Evolutionary conservation across 2,113 vertebrate genomes (phyloP), one percentile per base, ranked within the genome.

Genomic region (Mesocricetus auratus): DNA sequence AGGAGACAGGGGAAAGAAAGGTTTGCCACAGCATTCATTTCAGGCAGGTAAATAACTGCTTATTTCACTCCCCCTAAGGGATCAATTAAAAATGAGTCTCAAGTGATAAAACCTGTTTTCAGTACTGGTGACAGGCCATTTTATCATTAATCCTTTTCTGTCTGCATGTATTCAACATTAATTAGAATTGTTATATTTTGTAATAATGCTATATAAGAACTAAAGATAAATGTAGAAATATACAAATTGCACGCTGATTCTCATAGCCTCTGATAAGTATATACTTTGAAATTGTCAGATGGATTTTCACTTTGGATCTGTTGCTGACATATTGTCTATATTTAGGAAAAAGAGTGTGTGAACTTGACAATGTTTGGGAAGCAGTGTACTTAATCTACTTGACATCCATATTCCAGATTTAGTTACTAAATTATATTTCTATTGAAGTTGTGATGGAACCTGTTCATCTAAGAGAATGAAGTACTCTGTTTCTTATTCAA

Each of bases 1-100:
- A 97, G 94, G 85, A 86, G 97, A 36, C 74, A 95, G 3, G 16
- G 3, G 95, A 94, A 94, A 79, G 9, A 81, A 60, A 73, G 16
- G 96, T 95, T 97, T 97, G 56, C 73, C 79, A 66, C n/a, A 86
- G 1, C 68, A 47, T 89, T 96, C 8, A 71, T 90, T 60, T 87
- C 68, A 98, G 69, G 95, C 96, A 69, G 53, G n/a, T 98, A 98
- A 98, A 98, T 94, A 98, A 96, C 19, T 94, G 22, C 58, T 97
- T 96, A 97, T 97, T 86, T 71, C 95, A 66, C 10, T 94, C 89
- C 95, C 91, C 88, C 96, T 97, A 85, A 95, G 94, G 92, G 90
- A 97, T 95, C 93, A 98, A 96, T 98, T 98, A 91, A 97, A 98
- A 98, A 62, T 94, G 33, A 96, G 64, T 90, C 96, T 93, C 69